These are phyloP conservation scores for Oscarella lobularis DNA, from an alignment of 37 sponge, comb jelly and placozoan species.

Conservation along the genomic window DNA sequence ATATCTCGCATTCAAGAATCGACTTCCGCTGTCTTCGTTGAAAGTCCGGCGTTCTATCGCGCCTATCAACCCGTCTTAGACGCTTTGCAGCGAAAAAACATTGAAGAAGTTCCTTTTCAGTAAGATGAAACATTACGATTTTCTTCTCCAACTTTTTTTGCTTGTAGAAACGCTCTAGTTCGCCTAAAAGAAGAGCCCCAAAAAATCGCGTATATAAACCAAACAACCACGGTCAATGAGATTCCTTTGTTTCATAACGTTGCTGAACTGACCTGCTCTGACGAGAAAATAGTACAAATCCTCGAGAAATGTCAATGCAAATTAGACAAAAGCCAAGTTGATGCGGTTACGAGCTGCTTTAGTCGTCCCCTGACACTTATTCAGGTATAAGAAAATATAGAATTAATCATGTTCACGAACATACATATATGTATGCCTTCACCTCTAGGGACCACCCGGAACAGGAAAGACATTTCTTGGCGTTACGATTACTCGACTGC, in stretches of 20 bases:
- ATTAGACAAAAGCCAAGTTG: neutral
- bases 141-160: no score
- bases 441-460: neutral
- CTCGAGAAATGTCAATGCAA: neutral
- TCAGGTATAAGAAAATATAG: no score
- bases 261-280: no score
- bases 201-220: no score
- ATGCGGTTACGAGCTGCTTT: neutral
- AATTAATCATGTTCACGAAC: no score
- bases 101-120: neutral
- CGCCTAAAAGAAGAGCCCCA: no score
- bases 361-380: neutral
- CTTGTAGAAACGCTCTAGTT: no score
- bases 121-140: no score
- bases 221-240: no score
- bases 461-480: neutral
- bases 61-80: neutral
- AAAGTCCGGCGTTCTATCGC: neutral
- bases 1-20: neutral
- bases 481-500: neutral
- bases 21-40: neutral
- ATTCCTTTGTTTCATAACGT: no score
- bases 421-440: no score
- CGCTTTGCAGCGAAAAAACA: neutral
- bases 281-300: no score